A percentile compares a stretch with the other conserved stretches of the same genome.
These are phyloP conservation scores for Metalampra italica DNA, from an alignment of 2,888 invertebrate genomes.

Conservation along the genomic window DNA sequence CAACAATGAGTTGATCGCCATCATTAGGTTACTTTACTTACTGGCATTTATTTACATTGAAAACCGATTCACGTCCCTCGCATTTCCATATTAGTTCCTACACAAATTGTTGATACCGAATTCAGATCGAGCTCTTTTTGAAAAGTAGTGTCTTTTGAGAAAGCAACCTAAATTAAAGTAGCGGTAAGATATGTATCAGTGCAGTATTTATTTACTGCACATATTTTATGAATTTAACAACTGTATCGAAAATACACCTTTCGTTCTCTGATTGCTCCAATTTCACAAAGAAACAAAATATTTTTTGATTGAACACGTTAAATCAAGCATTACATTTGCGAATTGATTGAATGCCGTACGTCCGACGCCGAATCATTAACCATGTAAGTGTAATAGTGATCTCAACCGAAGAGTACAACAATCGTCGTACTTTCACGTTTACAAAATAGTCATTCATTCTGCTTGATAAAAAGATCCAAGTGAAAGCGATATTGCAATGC, in stretches of 20 bases:
- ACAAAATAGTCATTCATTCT: slow-evolving; percentile 62
- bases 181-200: slow-evolving; percentile 31
- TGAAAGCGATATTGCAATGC: slow-evolving; percentile 73
- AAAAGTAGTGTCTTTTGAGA: slow-evolving; percentile 29
- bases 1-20: not conserved
- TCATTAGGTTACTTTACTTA: too few relatives aligned
- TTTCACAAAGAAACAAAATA: slow-evolving; percentile 19
- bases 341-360: slow-evolving; percentile 43
- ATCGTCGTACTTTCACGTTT: slow-evolving; percentile 71
- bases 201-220: too few relatives aligned
- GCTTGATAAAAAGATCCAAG: slow-evolving; percentile 60
- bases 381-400: slow-evolving; percentile 46
- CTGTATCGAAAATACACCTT: slow-evolving; percentile 24
- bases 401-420: slow-evolving; percentile 41
- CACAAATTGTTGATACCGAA: slow-evolving; percentile 8
- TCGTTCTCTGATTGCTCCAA: slow-evolving; percentile 37
- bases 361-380: slow-evolving; percentile 35
- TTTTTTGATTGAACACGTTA: slow-evolving; percentile 32
- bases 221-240: slow-evolving; percentile 36
- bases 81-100: slow-evolving; percentile 5
- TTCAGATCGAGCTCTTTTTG: not conserved
- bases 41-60: too few relatives aligned
- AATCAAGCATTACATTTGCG: slow-evolving; percentile 37
- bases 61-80: slow-evolving; percentile 5
- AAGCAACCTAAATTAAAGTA: slow-evolving; percentile 49